Percentiles rank a stretch among this genome's conserved stretches.
These are phyloP conservation scores for Phenganax subtilis DNA, from an alignment of 92 coral and sea anemone genomes.

Conservation along the genomic window DNA sequence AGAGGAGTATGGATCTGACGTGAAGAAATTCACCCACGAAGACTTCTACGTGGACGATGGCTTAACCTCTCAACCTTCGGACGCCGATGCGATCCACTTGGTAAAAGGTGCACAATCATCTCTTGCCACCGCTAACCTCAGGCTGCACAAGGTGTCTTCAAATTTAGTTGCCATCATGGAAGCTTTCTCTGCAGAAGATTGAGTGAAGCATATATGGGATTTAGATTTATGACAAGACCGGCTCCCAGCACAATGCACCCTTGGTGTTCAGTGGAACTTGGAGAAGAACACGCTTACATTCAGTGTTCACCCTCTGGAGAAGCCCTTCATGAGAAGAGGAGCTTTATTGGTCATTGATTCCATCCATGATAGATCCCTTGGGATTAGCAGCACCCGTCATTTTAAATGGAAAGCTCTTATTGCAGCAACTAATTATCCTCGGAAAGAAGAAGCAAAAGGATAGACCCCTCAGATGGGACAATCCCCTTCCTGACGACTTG, in stretches of 20 bases:
- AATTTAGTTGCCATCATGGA: slow-evolving; percentile 46
- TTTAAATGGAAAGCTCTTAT: slow-evolving; percentile 37
- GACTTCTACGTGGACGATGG: slow-evolving; percentile 56
- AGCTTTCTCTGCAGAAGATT: slow-evolving; percentile 45
- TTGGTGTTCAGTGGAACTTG: slow-evolving; percentile 29
- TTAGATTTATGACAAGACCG: slow-evolving; percentile 12
- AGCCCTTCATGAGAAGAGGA: slow-evolving; percentile 42
- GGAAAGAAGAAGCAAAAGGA: slow-evolving; percentile 38
- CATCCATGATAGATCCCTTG: slow-evolving; percentile 33
- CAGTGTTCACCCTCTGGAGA: neutral
- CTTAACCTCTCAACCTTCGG: slow-evolving; percentile 26
- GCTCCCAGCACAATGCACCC: slow-evolving; percentile 31
- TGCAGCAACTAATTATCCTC: slow-evolving; percentile 42
- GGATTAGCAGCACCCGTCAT: slow-evolving; percentile 44
- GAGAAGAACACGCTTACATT: slow-evolving; percentile 14
- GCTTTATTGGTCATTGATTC: slow-evolving; percentile 30
- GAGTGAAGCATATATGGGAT: slow-evolving; percentile 24
- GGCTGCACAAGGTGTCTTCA: slow-evolving; percentile 51
- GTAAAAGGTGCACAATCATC: slow-evolving; percentile 45
- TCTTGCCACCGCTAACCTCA: slow-evolving; percentile 42
- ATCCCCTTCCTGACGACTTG: slow-evolving; percentile 45
- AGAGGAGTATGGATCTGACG: slow-evolving; percentile 44
- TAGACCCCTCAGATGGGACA: slow-evolving; percentile 45
- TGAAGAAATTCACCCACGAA: slow-evolving; percentile 35
- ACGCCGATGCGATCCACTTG: slow-evolving; percentile 37